Conservation (phyloP, 2,888 invertebrate species). For the Hirtodrosophila confusa region DNA sequence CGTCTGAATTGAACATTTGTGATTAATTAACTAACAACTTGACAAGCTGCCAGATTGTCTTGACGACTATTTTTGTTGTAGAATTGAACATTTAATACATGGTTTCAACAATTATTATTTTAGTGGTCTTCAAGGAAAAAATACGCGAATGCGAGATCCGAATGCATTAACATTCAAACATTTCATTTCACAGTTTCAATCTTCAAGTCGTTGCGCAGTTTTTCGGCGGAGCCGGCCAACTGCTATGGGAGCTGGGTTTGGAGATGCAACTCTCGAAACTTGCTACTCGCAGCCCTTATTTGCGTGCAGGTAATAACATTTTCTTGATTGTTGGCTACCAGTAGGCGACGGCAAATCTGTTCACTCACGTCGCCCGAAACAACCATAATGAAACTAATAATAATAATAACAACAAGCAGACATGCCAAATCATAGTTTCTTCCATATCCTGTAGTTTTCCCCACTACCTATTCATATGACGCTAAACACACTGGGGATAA, state of each 20-base stretch:
- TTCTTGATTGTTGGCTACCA: slow-evolving; percentile 37
- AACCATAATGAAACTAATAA: neutral
- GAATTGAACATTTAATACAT: slow-evolving; percentile 33
- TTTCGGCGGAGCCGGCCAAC: slow-evolving; percentile 11
- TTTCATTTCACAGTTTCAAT: slow-evolving; percentile 32
- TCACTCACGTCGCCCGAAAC: slow-evolving; percentile 21
- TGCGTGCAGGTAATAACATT: slow-evolving; percentile 44
- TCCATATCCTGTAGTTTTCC: no score
- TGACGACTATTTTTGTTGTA: slow-evolving; percentile 26
- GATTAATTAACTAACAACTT: slow-evolving; percentile 52
- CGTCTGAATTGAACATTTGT: slow-evolving; percentile 18
- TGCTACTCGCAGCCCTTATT: slow-evolving; percentile 44
- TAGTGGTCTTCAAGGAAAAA: slow-evolving; percentile 52
- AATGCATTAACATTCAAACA: slow-evolving; percentile 42
- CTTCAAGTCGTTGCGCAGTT: slow-evolving; percentile 43
- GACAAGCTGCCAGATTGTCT: slow-evolving; percentile 37
- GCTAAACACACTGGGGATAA: no score
- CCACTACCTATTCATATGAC: no score
- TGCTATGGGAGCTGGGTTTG: slow-evolving; percentile 20
- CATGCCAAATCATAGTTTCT: no score
- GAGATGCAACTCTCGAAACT: slow-evolving; percentile 17
- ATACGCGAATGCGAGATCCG: slow-evolving; percentile 25
- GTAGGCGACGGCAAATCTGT: slow-evolving; percentile 32
- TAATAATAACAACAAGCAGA: no score
- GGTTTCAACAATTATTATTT: slow-evolving; percentile 48